Base-by-base conservation (phyloP, 2,888 invertebrate genomes). In the Protodeltote pygarga region DNA sequence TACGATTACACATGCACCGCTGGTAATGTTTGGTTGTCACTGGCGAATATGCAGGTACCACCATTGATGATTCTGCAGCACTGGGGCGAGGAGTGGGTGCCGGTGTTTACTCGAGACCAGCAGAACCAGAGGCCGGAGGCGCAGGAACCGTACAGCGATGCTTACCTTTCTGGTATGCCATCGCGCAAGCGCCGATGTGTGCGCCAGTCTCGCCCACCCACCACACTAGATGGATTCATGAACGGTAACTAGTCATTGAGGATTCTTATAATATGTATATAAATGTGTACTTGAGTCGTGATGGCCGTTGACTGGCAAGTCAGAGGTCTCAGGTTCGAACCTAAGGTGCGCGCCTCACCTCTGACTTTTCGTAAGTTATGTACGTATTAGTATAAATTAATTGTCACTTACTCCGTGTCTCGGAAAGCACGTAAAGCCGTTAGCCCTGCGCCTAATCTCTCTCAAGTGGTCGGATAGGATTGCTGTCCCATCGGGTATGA, bases 101-200 rank as follows among this genome's bases (percentile, higher is more conserved):
- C 98, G 5, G 95, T 98, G 58, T 96, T 98, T 58, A 94, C 95
- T 5, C 93, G 95, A 48, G 98, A 98, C 83, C 93, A 95, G 33
- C 94, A 95, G 68, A 89, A 94, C 42, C 98, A 97, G 83, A 92
- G 94, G 38, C 63, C 86, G 3, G 93, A 89, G 70, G 79, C 91
- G 1, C 94, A 96, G 16, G 85, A 85, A 62, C 89, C 89, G 0
- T 96, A 95, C 82, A 98, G 98, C 77, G 98, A 98, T 88, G 97
- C 97, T 0, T 98, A 98, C 83, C 90, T 98, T 28, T 94, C 96
- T 5, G 97, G 97, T 6, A 96, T 98, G 95, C 97, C 98, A 8
- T 95, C 96, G 24, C 97, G 98, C 83, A 94, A 98, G 49, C 95
- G 98, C 58, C 96, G 97, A 81, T 93, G 97, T 57, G 92, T 95